These are phyloP conservation scores for Aethes cnicana DNA, from an alignment of 2,888 invertebrate genomes.

Conservation along the genomic window DNA sequence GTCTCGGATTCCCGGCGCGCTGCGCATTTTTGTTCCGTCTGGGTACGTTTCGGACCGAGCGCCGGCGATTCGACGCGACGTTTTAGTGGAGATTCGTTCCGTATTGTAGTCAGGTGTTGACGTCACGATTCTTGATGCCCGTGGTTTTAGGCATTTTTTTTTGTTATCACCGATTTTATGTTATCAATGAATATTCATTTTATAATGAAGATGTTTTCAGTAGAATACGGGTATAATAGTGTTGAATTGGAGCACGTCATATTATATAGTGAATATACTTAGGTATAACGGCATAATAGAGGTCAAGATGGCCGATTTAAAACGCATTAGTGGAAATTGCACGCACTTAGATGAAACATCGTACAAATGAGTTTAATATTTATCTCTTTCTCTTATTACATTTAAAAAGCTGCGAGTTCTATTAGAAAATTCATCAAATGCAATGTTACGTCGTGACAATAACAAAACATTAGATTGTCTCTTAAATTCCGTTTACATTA, in stretches of 20 bases:
- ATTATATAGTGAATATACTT: not conserved
- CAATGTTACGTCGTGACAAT: too few species aligned
- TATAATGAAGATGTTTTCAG: too few species aligned
- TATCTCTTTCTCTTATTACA: too few species aligned
- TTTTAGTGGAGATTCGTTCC: slow-evolving; percentile 67
- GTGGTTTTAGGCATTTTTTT: slow-evolving; percentile 8
- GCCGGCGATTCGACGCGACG: slow-evolving; percentile 52
- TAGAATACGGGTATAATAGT: too few species aligned
- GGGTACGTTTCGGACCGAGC: slow-evolving; percentile 50
- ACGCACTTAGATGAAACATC: too few species aligned
- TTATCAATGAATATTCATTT: too few species aligned
- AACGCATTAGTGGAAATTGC: slow-evolving; percentile 56
- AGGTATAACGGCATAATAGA: slow-evolving; percentile 35
- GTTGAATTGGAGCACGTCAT: slow-evolving; percentile 1
- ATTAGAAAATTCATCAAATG: too few species aligned
- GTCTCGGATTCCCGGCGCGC: slow-evolving; percentile 63
- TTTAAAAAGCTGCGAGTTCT: too few species aligned
- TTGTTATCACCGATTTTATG: slow-evolving; percentile 4
- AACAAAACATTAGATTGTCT: too few species aligned
- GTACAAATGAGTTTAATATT: too few species aligned
- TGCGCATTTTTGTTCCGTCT: slow-evolving; percentile 58
- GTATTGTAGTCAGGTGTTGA: slow-evolving; percentile 59
- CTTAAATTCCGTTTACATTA: too few species aligned
- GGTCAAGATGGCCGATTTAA: slow-evolving; percentile 57
- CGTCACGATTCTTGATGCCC: slow-evolving; percentile 55